These are phyloP conservation scores for Drosophila paramelanica DNA, from an alignment of 2,888 invertebrate genomes.

Conservation along the genomic window DNA sequence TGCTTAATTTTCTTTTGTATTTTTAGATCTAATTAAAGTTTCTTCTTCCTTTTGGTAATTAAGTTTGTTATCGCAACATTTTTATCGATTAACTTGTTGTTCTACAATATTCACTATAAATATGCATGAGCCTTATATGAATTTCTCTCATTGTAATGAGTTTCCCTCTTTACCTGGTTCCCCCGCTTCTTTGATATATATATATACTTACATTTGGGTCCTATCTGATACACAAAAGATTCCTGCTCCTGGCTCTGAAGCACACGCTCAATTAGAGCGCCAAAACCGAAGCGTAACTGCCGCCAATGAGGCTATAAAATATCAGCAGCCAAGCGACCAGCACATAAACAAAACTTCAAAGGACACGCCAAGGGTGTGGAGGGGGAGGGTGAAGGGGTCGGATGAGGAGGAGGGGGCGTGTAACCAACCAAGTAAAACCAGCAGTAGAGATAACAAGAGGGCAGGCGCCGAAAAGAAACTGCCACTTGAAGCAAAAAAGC, in stretches of 20 bases:
- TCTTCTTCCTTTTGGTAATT: background rate
- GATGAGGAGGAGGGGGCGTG: background rate
- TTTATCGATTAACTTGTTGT: slow-evolving; percentile 1
- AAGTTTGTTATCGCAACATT: background rate
- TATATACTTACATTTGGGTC: slow-evolving; percentile 4
- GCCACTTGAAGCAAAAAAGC: slow-evolving; percentile 61
- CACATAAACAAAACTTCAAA: slow-evolving; percentile 65
- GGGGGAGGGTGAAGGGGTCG: background rate
- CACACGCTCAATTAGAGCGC: slow-evolving; percentile 70
- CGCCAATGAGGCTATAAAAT: slow-evolving; percentile 74
- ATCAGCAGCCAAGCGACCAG: slow-evolving; percentile 52
- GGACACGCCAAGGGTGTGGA: slow-evolving; percentile 35
- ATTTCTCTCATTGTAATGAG: background rate
- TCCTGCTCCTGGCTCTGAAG: slow-evolving; percentile 14
- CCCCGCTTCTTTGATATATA: background rate
- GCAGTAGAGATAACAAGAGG: background rate
- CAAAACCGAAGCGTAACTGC: slow-evolving; percentile 54
- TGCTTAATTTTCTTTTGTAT: no score
- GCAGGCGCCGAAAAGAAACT: slow-evolving; percentile 62
- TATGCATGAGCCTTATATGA: background rate
- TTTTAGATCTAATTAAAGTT: background rate
- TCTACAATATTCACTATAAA: background rate
- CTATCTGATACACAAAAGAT: slow-evolving; percentile 27
- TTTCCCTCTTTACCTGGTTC: background rate
- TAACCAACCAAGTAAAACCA: slow-evolving; percentile 16